A percentile compares a stretch with the other conserved stretches of the same genome.
phyloP scores from a whole-genome alignment of 23 tunicate genomes.

The Aplidium turbinatum region DNA sequence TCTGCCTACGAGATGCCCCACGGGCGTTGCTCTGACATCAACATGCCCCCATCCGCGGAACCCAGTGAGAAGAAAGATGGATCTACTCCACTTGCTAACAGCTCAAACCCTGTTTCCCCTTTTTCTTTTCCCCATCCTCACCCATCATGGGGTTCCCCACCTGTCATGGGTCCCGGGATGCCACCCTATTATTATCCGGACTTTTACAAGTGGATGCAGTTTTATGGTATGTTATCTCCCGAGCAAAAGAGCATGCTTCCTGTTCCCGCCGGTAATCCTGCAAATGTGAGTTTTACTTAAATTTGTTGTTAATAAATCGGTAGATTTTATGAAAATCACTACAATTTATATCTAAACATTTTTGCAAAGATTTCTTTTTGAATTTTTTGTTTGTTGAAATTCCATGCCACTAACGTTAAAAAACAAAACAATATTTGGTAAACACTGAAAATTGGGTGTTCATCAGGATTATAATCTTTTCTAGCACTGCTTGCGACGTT shows the following conservation, averaged over 20 bases:
- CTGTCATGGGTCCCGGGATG: constrained; percentile 1
- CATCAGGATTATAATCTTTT: no score
- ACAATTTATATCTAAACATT: no score
- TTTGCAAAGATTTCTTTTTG: no score
- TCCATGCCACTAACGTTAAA: background rate
- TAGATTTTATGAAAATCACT: no score
- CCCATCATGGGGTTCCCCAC: constrained; percentile 9
- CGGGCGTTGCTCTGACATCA: background rate
- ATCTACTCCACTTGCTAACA: background rate
- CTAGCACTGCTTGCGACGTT: no score
- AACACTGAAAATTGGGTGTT: background rate
- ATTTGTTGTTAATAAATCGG: background rate
- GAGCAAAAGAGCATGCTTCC: constrained; percentile 28
- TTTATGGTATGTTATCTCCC: constrained; percentile 36
- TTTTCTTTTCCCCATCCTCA: constrained; percentile 4
- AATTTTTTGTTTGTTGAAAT: background rate
- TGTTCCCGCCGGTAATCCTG: constrained; percentile 10
- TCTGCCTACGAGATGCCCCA: background rate
- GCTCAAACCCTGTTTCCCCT: background rate
- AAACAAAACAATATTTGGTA: background rate
- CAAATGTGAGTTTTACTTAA: constrained; percentile 5
- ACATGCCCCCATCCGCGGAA: background rate
- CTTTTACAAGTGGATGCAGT: constrained; percentile 31
- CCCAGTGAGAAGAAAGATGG: background rate
- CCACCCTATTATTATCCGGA: constrained; percentile 27